Percentiles rank a stretch among this genome's conserved stretches.
Conservation (phyloP, 2,113 vertebrate species). For the Balaeniceps rex region DNA sequence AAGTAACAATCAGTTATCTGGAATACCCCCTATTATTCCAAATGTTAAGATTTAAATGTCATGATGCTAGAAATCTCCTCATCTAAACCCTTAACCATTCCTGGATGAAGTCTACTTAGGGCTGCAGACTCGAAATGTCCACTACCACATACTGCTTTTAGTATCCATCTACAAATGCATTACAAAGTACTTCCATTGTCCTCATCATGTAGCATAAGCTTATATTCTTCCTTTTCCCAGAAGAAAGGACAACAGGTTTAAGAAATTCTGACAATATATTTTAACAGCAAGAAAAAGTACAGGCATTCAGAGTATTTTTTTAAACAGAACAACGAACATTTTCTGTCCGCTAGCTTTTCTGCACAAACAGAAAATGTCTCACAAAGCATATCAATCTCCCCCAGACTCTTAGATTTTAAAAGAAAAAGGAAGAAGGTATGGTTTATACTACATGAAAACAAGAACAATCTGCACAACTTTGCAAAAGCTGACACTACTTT, state of each 20-base stretch:
- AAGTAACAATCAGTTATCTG: not conserved
- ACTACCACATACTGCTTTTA: not conserved
- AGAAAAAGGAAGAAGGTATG: not conserved
- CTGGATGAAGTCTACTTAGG: not conserved
- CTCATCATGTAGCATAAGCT: not conserved
- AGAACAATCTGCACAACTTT: not conserved
- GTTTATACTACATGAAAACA: not conserved
- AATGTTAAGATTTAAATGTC: not conserved
- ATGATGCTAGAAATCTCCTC: not conserved
- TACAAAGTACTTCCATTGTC: not conserved
- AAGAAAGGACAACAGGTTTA: not conserved
- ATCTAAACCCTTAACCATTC: not conserved
- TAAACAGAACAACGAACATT: not conserved
- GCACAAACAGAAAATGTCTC: not conserved
- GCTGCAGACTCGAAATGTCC: not conserved
- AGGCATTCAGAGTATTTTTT: not conserved
- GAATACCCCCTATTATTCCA: not conserved
- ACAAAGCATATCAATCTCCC: not conserved
- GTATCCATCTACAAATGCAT: not conserved
- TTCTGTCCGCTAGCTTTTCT: not conserved
- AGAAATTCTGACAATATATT: not conserved
- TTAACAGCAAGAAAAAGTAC: not conserved
- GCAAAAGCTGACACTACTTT: not conserved
- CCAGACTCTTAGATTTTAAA: not conserved
- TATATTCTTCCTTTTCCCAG: not conserved